Percentiles rank a stretch among this genome's conserved stretches.
Evolutionary conservation across 2,888 invertebrate genomes (phyloP).

Genomic region (Cybosia mesomella): DNA sequence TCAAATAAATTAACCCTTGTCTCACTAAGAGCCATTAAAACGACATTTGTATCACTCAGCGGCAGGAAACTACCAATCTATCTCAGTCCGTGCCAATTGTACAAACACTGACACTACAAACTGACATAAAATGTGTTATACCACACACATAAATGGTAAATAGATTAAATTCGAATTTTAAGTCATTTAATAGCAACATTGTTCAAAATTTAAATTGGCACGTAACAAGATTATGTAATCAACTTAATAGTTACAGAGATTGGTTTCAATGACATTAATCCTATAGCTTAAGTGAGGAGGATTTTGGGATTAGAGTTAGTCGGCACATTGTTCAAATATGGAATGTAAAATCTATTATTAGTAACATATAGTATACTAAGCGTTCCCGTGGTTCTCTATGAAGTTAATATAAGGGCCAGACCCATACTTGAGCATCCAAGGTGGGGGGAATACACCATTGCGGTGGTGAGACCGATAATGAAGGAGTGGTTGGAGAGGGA

Average conservation of each 20-base stretch:
- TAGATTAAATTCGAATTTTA: background rate
- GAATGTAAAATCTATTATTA: background rate
- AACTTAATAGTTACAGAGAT: conserved; percentile 36
- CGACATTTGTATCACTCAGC: conserved; percentile 74
- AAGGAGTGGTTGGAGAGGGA: too few relatives aligned
- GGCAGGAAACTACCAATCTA: conserved; percentile 78
- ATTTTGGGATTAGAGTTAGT: conserved; percentile 7
- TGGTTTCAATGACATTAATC: conserved; percentile 31
- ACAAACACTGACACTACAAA: conserved; percentile 57
- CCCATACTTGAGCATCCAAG: too few relatives aligned
- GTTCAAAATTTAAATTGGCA: background rate
- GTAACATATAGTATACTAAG: background rate
- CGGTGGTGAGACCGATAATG: too few relatives aligned
- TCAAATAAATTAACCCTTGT: conserved; percentile 75
- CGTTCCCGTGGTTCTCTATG: background rate
- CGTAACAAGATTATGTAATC: conserved; percentile 26
- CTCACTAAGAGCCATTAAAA: conserved; percentile 67
- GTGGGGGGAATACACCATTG: too few relatives aligned
- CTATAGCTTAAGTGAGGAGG: conserved; percentile 7
- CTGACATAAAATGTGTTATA: conserved; percentile 13
- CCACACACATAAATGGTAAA: conserved; percentile 1
- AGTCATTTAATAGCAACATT: background rate
- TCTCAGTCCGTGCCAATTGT: conserved; percentile 73
- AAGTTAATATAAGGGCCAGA: too few relatives aligned
- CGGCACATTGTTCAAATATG: background rate